Conservation (phyloP, 1,140 invertebrate species). For the Acyrthosiphon pisum region DNA sequence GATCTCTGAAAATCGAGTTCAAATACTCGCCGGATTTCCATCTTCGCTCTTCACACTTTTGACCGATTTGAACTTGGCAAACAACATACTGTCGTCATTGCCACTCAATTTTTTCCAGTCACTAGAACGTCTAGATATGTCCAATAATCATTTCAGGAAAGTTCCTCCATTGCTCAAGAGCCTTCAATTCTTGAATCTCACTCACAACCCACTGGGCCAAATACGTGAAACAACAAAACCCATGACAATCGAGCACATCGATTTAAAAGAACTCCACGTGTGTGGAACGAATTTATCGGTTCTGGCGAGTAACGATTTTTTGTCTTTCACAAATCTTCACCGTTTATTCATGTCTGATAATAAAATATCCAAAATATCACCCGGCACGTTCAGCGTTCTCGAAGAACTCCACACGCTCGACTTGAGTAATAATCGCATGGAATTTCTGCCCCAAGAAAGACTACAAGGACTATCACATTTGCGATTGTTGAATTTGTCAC, state of each 20-base stretch:
- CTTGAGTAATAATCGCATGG: constrained; percentile 82
- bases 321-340: constrained; percentile 80
- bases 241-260: neutral
- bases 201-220: constrained; percentile 78
- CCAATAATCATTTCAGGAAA: constrained; percentile 80
- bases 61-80: constrained; percentile 75
- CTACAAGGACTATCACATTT: constrained; percentile 78
- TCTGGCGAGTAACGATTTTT: constrained; percentile 86
- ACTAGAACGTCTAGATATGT: constrained; percentile 78
- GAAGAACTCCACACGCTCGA: constrained; percentile 80
- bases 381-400: constrained; percentile 81
- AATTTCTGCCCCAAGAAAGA: constrained; percentile 83
- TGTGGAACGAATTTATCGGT: constrained; percentile 83
- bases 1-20: constrained; percentile 77
- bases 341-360: constrained; percentile 79
- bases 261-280: constrained; percentile 80
- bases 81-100: constrained; percentile 77
- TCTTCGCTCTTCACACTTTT: constrained; percentile 76
- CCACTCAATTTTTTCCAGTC: constrained; percentile 81
- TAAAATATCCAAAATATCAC: constrained; percentile 80
- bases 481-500: constrained; percentile 79
- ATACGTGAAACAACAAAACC: constrained; percentile 72
- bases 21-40: constrained; percentile 78
- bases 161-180: constrained; percentile 79
- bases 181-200: constrained; percentile 79